Base-by-base conservation (phyloP, 2,797 vertebrate species). In the Vespertilio murinus region DNA sequence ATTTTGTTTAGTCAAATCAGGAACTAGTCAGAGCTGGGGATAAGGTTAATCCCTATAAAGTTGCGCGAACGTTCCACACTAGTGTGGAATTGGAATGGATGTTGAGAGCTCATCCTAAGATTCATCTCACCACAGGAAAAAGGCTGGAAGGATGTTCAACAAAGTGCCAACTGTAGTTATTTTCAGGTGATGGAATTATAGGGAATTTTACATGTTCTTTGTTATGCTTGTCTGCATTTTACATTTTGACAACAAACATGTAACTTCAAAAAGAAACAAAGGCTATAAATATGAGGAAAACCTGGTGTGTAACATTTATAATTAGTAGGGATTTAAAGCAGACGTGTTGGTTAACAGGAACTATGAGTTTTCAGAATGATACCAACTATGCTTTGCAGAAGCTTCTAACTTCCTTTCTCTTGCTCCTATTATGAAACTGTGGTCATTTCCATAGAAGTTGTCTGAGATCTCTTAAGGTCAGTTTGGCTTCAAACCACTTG, bases 311-410 rank as follows among this genome's bases (percentile, higher is more conserved):
- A 88, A 92, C 42, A 71, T 64, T 85, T 74, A 9, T 38, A 56
- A 47, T 75, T 59, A 93, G 67, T 83, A 83, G n/a, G 70, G 23
- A 87, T 65, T 88, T 67, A 70, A 88, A 87, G 77, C 80, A 93
- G 94, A 67, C 30, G 0, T 56, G 67, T 83, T 47, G 56, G 88
- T 92, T 90, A 92, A 94, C 54, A 87, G 91, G 71, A 96, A 96
- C 30, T 42, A 25, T 3, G 20, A 69, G 25, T 86, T 93, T 95
- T 94, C 73, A 65, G 69, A 71, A 83, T 40, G 74, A 14, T 17
- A 79, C 61, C 61, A 42, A 64, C 61, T 42, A 25, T 30, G 47
- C 12, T 38, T 90, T 79, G 61, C 64, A 75, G 90, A 93, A 92
- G 22, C 74, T 69, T 74, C 65, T 67, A 83, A 40, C 52, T 47